Base-by-base conservation (phyloP, 1,140 invertebrate genomes). In the Drosophila albomicans region DNA sequence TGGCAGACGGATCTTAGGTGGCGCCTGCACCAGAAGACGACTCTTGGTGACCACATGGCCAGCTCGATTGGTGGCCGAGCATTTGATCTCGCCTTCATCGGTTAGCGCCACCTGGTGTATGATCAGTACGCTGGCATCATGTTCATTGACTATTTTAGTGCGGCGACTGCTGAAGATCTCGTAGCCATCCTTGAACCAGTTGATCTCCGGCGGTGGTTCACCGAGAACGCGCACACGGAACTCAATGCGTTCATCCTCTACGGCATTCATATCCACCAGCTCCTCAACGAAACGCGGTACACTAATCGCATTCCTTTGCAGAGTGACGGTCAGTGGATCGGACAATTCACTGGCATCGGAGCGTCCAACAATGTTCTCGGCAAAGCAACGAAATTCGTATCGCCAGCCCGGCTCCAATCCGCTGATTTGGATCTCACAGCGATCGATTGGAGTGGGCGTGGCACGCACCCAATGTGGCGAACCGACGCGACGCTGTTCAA, bases 101-200 rank as follows among this genome's bases (percentile, higher is more conserved):
- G 94, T 95, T 2, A 97, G 91, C 5, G 96, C 94, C 10, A 95
- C 96, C 82, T 97, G 96, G 91, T 97, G 95, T 78, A 98, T 96
- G n/a, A 97, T 94, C 3, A 98, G 94, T 32, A 95, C 94, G 91
- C 96, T 98, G 30, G 94, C 94, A 16, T 96, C 96, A 63, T 96
- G 96, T 64, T 96, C 96, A 0, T 96, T 96, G 0, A 95, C 93
- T 68, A 97, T 96, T 76, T 95, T 95, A 1, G 96, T 97, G 75
- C 96, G 94, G 67, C 96, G 93, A 86, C 96, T 97, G 87, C 96
- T 97, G 85, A 97, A 97, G 63, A 97, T 96, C 92, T 97, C 96
- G 77, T 96, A 96, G 35, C 96, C 96, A 91, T 98, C 96, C 92
- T 98, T 98, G 92, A 96, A 99, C 98, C 98, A 99, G n/a, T 95